Evolutionary conservation across 2,888 invertebrate species (phyloP).

Genomic region (Lithosia quadra): DNA sequence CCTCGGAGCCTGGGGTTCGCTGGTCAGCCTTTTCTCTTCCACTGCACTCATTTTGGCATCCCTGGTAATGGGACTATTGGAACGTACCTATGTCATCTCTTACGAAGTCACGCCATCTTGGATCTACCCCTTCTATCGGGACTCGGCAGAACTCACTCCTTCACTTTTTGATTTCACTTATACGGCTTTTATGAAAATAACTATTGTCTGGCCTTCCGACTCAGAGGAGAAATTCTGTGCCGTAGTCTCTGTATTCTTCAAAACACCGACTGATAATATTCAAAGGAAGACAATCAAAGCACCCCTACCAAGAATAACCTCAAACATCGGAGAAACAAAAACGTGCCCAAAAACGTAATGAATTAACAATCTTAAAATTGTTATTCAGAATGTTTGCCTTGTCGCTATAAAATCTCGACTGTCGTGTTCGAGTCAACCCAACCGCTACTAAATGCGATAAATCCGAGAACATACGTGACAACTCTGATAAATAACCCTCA

Average conservation of each 20-base stretch:
- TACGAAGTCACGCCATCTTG: too few relatives aligned
- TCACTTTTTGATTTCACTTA: not conserved
- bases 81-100: too few relatives aligned
- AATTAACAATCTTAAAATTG: slow-evolving; percentile 38
- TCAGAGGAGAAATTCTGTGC: too few relatives aligned
- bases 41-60: too few relatives aligned
- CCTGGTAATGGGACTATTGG: too few relatives aligned
- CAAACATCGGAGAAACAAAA: slow-evolving; percentile 17
- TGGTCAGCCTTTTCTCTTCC: too few relatives aligned
- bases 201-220: too few relatives aligned
- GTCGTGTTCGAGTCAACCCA: slow-evolving; percentile 40
- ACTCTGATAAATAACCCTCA: slow-evolving; percentile 67
- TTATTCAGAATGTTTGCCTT: slow-evolving; percentile 24
- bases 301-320: not conserved
- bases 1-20: not conserved
- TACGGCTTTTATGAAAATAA: not conserved
- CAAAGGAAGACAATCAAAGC: too few relatives aligned
- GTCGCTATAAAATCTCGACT: slow-evolving; percentile 18
- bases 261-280: too few relatives aligned
- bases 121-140: too few relatives aligned
- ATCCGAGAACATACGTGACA: slow-evolving; percentile 70
- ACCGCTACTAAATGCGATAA: slow-evolving; percentile 59
- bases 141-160: not conserved
- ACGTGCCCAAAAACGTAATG: slow-evolving; percentile 18
- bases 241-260: too few relatives aligned